Evolutionary conservation across 2,797 vertebrate genomes (phyloP).

Genomic region (Mus caroli): DNA sequence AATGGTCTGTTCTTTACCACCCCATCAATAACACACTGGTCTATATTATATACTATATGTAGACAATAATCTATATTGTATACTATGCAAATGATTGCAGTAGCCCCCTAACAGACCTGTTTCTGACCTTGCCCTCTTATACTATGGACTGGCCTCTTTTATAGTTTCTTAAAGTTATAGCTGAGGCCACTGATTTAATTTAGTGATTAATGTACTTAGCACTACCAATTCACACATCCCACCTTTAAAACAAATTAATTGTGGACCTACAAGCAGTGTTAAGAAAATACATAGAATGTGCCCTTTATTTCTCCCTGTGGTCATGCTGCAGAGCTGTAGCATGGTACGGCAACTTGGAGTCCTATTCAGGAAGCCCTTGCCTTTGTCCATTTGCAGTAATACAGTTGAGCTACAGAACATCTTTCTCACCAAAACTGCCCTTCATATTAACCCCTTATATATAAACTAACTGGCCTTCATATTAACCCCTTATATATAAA

Average conservation of each 20-base stretch:
- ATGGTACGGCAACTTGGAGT: not conserved
- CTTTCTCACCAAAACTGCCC: not conserved
- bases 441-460: not conserved
- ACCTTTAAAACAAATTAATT: not conserved
- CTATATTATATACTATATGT: not conserved
- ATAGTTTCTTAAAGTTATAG: slow-evolving; percentile 4
- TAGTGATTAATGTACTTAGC: not conserved
- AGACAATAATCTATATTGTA: not conserved
- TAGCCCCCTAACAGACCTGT: not conserved
- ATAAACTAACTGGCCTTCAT: too few species aligned
- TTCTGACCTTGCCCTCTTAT: not conserved
- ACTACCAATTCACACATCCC: not conserved
- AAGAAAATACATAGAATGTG: not conserved
- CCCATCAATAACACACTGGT: not conserved
- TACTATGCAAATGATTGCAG: not conserved
- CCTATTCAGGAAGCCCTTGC: not conserved
- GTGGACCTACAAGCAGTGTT: not conserved
- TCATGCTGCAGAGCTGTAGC: not conserved
- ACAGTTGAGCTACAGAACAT: not conserved
- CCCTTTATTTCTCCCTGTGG: not conserved
- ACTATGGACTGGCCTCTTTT: not conserved
- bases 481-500: too few species aligned
- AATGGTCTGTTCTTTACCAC: not conserved
- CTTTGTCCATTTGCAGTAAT: not conserved
- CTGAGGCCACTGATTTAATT: not conserved